Evolutionary conservation across 2,113 vertebrate species (phyloP).

Genomic region (Urocitellus parryii): DNA sequence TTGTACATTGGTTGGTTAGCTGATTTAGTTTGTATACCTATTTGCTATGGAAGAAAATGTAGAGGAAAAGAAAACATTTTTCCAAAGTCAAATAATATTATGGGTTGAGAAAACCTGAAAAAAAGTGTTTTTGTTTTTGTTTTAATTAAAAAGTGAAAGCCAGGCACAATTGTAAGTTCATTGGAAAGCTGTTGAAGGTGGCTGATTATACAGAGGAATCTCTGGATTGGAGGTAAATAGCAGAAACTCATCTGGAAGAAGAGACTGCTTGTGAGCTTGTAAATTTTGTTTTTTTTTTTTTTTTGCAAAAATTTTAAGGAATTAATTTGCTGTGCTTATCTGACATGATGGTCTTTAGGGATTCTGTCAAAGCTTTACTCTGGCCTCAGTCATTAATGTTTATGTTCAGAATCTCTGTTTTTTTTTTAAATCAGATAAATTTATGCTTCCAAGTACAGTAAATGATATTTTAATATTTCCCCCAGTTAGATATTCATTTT

Average conservation of each 20-base stretch:
- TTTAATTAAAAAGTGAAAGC: constrained; percentile 38
- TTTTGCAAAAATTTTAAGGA: neutral
- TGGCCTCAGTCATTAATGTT: neutral
- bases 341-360: neutral
- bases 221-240: no score
- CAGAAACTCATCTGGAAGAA: no score
- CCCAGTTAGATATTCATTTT: neutral
- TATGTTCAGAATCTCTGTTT: neutral
- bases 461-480: neutral
- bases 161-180: neutral
- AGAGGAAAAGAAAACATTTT: no score
- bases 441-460: neutral
- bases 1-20: no score
- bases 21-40: no score
- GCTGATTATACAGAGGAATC: no score
- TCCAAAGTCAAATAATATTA: no score
- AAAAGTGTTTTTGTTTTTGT: no score
- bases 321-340: neutral
- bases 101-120: no score
- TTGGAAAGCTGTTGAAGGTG: no score
- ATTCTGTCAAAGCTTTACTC: neutral
- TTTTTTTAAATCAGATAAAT: neutral
- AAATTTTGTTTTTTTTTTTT: no score
- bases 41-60: no score
- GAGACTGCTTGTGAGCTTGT: neutral